phyloP scores from a whole-genome alignment of 1,140 invertebrate species.

The Drosophila lowei region DNA sequence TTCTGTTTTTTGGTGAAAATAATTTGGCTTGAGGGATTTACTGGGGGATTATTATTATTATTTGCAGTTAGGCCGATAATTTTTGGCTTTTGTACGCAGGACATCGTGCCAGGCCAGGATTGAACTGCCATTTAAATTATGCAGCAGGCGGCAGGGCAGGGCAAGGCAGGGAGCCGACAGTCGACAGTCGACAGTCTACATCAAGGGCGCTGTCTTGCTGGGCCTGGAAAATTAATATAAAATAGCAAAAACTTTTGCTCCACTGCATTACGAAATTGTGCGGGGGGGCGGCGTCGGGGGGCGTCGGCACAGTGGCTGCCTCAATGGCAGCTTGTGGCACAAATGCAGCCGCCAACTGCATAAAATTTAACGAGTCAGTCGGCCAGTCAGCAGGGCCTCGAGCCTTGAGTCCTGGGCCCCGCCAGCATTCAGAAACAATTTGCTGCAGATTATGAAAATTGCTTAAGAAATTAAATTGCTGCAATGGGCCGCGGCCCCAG shows the following conservation, averaged over 20 bases:
- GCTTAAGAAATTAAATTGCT: constrained; percentile 83
- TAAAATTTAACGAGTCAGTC: constrained; percentile 73
- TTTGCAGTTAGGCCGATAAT: no score
- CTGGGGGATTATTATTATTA: no score
- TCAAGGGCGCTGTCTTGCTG: constrained; percentile 53
- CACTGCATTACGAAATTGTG: constrained; percentile 65
- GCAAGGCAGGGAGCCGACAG: constrained; percentile 2
- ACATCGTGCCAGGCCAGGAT: constrained; percentile 25
- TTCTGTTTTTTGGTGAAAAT: no score
- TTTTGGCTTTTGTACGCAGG: no score
- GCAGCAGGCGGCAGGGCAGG: constrained; percentile 41
- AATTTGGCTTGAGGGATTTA: no score
- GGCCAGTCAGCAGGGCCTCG: neutral
- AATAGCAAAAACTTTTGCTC: constrained; percentile 67
- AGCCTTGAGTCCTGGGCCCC: constrained; percentile 19
- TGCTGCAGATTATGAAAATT: constrained; percentile 82
- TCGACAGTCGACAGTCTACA: constrained; percentile 20
- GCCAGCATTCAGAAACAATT: constrained; percentile 82
- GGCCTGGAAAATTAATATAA: constrained; percentile 72
- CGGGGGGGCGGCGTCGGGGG: neutral
- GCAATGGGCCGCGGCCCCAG: constrained; percentile 53
- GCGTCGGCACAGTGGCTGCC: constrained; percentile 7
- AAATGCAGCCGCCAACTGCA: constrained; percentile 69
- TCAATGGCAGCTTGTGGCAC: constrained; percentile 51
- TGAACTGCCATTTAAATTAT: constrained; percentile 75